These are phyloP conservation scores for Hydractinia echinata DNA, from an alignment of 30 jellyfish, hydroid and myxozoan genomes.

Conservation along the genomic window DNA sequence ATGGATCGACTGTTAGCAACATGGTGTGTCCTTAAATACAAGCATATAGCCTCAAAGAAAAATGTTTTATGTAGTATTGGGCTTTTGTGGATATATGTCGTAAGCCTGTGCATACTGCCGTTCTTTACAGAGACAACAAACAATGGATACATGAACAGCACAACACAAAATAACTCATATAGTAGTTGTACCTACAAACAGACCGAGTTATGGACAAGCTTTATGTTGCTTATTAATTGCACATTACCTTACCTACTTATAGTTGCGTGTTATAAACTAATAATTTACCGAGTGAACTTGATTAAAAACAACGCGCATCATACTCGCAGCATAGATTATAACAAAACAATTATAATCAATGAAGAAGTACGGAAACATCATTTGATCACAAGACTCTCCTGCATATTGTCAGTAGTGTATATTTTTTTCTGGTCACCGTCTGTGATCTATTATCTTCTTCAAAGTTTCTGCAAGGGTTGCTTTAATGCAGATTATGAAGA, in stretches of 20 bases:
- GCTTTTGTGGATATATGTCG: constrained; percentile 13
- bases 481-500: not conserved
- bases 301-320: not conserved
- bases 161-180: not conserved
- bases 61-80: not conserved
- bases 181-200: constrained; percentile 4
- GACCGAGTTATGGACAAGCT: constrained; percentile 12
- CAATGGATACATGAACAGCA: too few relatives aligned
- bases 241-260: constrained; percentile 10
- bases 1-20: constrained; percentile 27
- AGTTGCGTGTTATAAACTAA: not conserved
- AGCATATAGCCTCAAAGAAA: not conserved
- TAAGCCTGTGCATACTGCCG: constrained; percentile 1
- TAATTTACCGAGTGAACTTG: too few relatives aligned
- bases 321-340: not conserved
- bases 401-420: not conserved
- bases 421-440: not conserved
- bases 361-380: not conserved
- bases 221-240: constrained; percentile 19
- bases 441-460: not conserved
- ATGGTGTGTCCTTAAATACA: constrained; percentile 15
- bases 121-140: not conserved
- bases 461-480: not conserved
- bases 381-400: not conserved
- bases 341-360: not conserved